Conservation (phyloP, 2,113 vertebrate species). For the Acrocephalus arundinaceus region DNA sequence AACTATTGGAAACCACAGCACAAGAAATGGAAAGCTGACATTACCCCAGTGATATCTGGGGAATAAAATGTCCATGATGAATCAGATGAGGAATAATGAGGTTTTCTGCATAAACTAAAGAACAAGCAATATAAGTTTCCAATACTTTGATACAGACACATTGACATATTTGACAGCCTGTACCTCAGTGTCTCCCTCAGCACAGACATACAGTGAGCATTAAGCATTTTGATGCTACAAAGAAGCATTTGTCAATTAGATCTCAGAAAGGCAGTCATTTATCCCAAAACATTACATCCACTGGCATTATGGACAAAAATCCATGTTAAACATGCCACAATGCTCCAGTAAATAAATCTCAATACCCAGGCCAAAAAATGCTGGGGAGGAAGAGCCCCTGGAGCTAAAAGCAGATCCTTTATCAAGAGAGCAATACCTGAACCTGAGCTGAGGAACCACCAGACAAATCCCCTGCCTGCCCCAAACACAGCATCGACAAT, state of each 20-base stretch:
- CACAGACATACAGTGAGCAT: fast-evolving
- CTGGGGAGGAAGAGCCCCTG: neutral
- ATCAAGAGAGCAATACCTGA: neutral
- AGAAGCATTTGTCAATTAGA: neutral
- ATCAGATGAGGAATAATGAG: neutral
- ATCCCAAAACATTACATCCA: neutral
- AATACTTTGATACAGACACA: neutral
- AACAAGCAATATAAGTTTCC: neutral
- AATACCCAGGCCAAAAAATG: neutral
- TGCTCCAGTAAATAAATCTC: neutral
- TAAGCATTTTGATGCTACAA: neutral
- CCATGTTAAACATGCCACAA: neutral
- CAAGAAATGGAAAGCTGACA: neutral
- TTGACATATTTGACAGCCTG: neutral
- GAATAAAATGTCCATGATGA: neutral
- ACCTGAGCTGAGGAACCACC: neutral
- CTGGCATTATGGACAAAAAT: neutral
- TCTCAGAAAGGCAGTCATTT: neutral
- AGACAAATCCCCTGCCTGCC: neutral
- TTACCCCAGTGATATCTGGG: neutral
- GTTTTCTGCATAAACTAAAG: neutral
- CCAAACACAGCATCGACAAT: neutral
- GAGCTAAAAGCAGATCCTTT: neutral
- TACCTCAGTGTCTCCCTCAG: neutral
- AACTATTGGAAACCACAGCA: neutral